phyloP scores from a whole-genome alignment of 2,888 invertebrate species.

The Branchellion lobata region DNA sequence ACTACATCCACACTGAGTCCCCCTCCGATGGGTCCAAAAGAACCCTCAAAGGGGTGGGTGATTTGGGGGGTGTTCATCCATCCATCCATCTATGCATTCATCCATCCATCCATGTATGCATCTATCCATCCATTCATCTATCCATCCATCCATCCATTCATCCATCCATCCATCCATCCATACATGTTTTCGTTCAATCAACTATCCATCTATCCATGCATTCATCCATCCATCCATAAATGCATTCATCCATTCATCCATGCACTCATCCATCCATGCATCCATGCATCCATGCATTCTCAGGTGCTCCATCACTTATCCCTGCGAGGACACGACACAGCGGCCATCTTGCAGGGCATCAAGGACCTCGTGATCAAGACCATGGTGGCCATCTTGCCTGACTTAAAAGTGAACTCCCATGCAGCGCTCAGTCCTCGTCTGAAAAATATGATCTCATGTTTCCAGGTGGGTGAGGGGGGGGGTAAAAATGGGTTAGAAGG shows the following conservation, averaged over 20 bases:
- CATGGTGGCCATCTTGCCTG: constrained; percentile 63
- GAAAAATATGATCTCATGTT: constrained; percentile 56
- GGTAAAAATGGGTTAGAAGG: too few species aligned
- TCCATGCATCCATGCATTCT: constrained; percentile 58
- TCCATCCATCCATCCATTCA: constrained; percentile 50
- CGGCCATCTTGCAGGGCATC: constrained; percentile 62
- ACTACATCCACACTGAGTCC: constrained; percentile 61
- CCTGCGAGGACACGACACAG: constrained; percentile 59
- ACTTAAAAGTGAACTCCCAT: constrained; percentile 61
- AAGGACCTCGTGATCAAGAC: constrained; percentile 64
- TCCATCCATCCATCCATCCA: constrained; percentile 61
- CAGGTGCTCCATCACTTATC: constrained; percentile 51
- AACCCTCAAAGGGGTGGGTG: constrained; percentile 63
- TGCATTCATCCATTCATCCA: constrained; percentile 45
- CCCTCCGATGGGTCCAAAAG: constrained; percentile 63
- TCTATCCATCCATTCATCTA: background rate
- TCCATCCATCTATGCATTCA: constrained; percentile 52
- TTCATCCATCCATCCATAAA: constrained; percentile 59
- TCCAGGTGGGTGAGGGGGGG: constrained; percentile 64
- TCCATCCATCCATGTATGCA: constrained; percentile 55
- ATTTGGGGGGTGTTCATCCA: constrained; percentile 53
- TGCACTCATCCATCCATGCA: constrained; percentile 13
- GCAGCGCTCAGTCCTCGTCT: constrained; percentile 57
- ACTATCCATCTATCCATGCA: background rate
- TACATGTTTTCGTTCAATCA: too few species aligned